Evolutionary conservation across 1,140 invertebrate species (phyloP), one percentile per base, ranked within the genome.

Genomic region (Drosophila tsacasi): DNA sequence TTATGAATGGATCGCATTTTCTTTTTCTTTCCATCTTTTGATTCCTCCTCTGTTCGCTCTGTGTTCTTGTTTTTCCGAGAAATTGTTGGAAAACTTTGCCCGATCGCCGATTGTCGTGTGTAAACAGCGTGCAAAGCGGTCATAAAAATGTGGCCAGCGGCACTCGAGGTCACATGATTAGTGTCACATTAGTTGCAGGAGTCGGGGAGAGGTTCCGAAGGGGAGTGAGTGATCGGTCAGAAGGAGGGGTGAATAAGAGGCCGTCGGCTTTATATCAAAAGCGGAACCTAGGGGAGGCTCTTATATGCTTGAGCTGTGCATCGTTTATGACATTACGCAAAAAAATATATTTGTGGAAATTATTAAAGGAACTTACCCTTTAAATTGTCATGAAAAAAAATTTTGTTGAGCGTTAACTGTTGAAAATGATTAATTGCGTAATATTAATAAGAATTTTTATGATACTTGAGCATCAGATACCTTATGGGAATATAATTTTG

Each of bases 131-230:
- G 83, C 79, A 82, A 85, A 86, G 83, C 79, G 79, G 47, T 66
- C 83, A 78, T 86, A 82, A 76, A 78, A 81, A 76, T 58, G 64
- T 73, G 73, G 44, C 71, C 72, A 63, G 50, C 66, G 49, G 82
- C 85, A 90, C 81, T 84, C 81, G 85, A 84, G 84, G 84, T 90
- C 84, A 76, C 63, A 68, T 81, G 81, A 89, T 89, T 89, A 89
- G 81, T 90, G 84, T 90, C 85, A 90, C 81, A 72, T 90, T 84
- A 90, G 79, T 50, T 49, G 21, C 13, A 46, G 46, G 35, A 46
- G 50, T 30, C n/a, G 32, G 15, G 17, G 59, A 23, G 19, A 15
- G 42, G 21, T 37, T 37, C 35, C 5, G 63, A 23, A 30, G 7
- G 32, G 35, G 55, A n/a, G 40, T 57, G 65, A 47, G 47, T 37